A percentile compares a stretch with the other conserved stretches of the same genome.
Conservation (phyloP, 1,140 invertebrate genomes). For the Ceratina calcarata region DNA sequence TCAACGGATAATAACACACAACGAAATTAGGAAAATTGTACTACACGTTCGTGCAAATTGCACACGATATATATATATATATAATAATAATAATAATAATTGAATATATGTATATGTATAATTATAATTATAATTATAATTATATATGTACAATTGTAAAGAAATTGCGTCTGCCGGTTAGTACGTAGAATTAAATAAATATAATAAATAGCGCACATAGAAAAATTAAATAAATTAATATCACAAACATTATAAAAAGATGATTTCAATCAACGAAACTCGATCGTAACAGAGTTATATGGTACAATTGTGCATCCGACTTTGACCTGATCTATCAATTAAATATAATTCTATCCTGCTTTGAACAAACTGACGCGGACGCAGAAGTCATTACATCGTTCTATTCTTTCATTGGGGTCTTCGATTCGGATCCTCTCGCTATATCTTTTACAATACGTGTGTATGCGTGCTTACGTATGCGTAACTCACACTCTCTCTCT, state of each 20-base stretch:
- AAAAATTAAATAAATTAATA: constrained; percentile 50
- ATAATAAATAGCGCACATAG: constrained; percentile 36
- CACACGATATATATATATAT: background rate
- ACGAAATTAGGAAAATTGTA: constrained; percentile 21
- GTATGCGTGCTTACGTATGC: constrained; percentile 26
- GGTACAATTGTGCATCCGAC: constrained; percentile 48
- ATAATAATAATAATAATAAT: background rate
- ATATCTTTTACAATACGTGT: constrained; percentile 16
- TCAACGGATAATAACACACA: constrained; percentile 22
- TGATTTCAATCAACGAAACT: constrained; percentile 28
- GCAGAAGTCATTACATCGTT: constrained; percentile 4
- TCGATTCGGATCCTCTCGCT: constrained; percentile 31
- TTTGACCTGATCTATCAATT: constrained; percentile 22
- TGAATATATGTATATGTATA: constrained; percentile 6
- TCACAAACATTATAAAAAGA: constrained; percentile 41
- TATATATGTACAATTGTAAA: constrained; percentile 34
- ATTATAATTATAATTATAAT: constrained; percentile 20
- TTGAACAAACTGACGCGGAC: constrained; percentile 23
- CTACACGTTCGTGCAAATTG: background rate
- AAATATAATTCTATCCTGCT: constrained; percentile 3
- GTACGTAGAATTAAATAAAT: constrained; percentile 28
- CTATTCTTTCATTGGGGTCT: background rate
- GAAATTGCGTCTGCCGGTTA: background rate
- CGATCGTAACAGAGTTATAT: constrained; percentile 5
- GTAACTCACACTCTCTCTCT: too few relatives aligned